phyloP scores from a whole-genome alignment of 2,797 vertebrate genomes.

The Cuniculus paca region DNA sequence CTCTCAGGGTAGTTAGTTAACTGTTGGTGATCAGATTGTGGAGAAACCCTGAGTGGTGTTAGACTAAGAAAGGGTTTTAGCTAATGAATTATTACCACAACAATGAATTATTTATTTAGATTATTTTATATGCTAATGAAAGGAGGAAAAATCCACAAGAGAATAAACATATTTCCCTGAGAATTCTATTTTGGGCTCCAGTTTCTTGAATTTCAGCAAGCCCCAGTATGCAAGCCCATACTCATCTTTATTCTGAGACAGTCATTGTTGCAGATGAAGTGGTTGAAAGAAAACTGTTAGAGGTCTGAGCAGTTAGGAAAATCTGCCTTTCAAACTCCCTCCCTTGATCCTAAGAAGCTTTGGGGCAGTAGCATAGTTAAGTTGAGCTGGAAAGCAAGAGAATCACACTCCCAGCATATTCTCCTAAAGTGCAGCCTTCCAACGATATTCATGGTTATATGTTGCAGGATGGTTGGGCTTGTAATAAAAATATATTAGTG shows the following conservation, averaged over 20 bases:
- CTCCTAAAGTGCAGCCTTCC: neutral
- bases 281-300: neutral
- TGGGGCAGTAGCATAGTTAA: neutral
- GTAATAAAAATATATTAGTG: constrained; percentile 40
- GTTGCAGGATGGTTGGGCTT: neutral
- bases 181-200: constrained; percentile 14
- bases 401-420: neutral
- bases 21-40: constrained; percentile 11
- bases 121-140: constrained; percentile 39
- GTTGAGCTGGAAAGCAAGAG: neutral
- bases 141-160: neutral
- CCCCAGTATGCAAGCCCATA: neutral
- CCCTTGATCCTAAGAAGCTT: neutral
- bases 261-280: neutral
- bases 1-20: neutral
- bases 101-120: neutral
- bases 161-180: neutral
- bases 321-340: neutral
- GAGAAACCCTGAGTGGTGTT: constrained; percentile 36
- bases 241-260: constrained; percentile 28
- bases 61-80: constrained; percentile 31
- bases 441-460: neutral
- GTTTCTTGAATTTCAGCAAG: neutral
- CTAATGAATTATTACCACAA: neutral
- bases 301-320: neutral